Evolutionary conservation across 2,888 invertebrate genomes (phyloP).

Genomic region (Acleris sparsana): DNA sequence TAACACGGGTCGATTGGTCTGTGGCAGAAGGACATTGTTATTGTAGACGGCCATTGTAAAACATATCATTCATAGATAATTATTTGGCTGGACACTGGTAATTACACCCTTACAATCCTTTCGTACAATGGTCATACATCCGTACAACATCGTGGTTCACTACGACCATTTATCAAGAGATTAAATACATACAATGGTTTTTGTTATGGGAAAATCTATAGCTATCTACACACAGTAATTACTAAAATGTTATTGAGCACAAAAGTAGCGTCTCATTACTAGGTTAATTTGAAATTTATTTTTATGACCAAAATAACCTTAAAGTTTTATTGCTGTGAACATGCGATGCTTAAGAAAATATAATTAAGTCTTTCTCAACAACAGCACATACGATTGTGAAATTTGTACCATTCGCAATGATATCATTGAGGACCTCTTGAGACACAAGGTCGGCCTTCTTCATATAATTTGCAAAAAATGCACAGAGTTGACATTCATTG

Average conservation of each 20-base stretch:
- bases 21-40: conserved; percentile 44
- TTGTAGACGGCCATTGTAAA: conserved; percentile 22
- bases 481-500: conserved; percentile 12
- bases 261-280: background rate
- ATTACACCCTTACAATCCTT: conserved; percentile 23
- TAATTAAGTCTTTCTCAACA: conserved; percentile 25
- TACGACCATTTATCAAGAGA: background rate
- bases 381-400: conserved; percentile 17
- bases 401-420: conserved; percentile 23
- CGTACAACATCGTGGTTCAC: background rate
- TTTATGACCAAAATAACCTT: conserved; percentile 17
- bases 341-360: conserved; percentile 19
- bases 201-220: background rate
- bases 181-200: background rate
- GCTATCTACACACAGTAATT: background rate
- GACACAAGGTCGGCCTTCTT: conserved; percentile 21
- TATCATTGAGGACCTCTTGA: conserved; percentile 32
- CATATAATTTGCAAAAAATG: conserved; percentile 16
- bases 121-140: conserved; percentile 21
- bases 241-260: background rate
- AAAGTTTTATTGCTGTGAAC: conserved; percentile 14
- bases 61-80: conserved; percentile 31
- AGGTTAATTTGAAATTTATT: conserved; percentile 1
- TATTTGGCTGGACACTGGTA: conserved; percentile 32
- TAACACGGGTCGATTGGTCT: conserved; percentile 44